Evolutionary conservation across 2,797 vertebrate species (phyloP), one percentile per base, ranked within the genome.

Genomic region (Dryobates pubescens): DNA sequence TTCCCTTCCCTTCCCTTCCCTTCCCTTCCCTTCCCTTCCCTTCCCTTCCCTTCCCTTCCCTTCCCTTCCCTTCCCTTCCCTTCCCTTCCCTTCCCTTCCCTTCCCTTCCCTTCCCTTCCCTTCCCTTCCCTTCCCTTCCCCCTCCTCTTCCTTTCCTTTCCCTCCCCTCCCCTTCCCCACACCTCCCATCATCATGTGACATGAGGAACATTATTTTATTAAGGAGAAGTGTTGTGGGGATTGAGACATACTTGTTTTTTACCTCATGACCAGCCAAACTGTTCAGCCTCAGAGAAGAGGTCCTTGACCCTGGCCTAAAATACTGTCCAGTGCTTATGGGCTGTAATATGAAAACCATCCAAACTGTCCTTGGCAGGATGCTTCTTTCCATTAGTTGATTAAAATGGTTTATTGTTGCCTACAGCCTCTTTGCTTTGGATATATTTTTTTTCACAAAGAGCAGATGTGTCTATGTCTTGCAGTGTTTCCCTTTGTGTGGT

Each of bases 321-420:
- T 49, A 75, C 61, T 71, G 64, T 63, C 78, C 90, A 16, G 62
- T 90, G 41, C 59, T 89, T 94, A 75, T 41, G 51, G 63, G 64
- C 59, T 70, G 73, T 82, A 81, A 81, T 86, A 89, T 47, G 69
- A 96, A 96, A 97, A 94, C 74, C 83, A 93, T 96, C 91, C 93
- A 76, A 91, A 90, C 93, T 84, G 91, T 95, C 93, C 88, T 95
- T 94, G 94, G 92, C 82, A 89, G 53, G 30, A 70, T 90, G 70
- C 79, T 91, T 95, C 88, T 93, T 94, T 93, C 92, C 77, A 89
- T 94, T 90, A 92, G 71, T 83, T 88, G 90, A 91, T 95, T 96
- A 94, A 94, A 95, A 93, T 24, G 83, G 86, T 86, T 94, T 93
- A 88, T 96, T 95, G 90, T 95, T 95, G 95, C 94, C 96, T 90